A percentile compares a stretch with the other conserved stretches of the same genome.
phyloP scores from a whole-genome alignment of 2,113 vertebrate species.

The Zapornia atra region DNA sequence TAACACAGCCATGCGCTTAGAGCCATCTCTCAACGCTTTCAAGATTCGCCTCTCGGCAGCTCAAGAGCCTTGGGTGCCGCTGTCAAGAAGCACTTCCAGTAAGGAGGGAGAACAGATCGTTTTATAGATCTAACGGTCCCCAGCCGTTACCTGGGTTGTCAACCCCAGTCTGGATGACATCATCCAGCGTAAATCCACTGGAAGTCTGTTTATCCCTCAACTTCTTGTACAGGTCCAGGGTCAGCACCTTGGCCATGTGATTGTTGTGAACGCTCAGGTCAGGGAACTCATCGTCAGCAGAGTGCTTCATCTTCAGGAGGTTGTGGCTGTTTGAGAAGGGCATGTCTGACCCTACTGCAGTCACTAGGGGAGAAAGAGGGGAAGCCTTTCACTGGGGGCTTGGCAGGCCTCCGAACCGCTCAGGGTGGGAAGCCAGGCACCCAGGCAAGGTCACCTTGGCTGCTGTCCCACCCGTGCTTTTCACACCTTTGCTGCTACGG shows the following conservation, averaged over 20 bases:
- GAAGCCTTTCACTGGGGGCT: conserved; percentile 24
- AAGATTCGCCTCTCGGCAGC: background rate
- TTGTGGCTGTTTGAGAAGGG: conserved; percentile 97
- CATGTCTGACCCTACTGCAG: conserved; percentile 83
- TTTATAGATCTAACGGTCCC: background rate
- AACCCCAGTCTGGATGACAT: conserved; percentile 92
- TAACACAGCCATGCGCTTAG: background rate
- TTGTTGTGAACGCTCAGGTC: conserved; percentile 94
- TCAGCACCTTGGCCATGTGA: conserved; percentile 93
- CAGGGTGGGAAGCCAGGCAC: background rate
- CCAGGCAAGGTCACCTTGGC: conserved; percentile 69
- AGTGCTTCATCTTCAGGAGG: conserved; percentile 83
- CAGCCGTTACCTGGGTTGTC: conserved; percentile 90
- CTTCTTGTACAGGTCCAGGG: conserved; percentile 82
- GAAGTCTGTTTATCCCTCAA: conserved; percentile 86
- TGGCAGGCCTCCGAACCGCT: background rate
- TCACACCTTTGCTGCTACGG: background rate
- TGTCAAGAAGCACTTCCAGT: conserved; percentile 70
- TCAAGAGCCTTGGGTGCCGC: background rate
- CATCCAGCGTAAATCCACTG: conserved; percentile 92
- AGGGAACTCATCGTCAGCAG: conserved; percentile 84
- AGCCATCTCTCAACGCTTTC: background rate
- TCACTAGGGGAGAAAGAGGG: conserved; percentile 45
- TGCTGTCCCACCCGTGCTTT: background rate
- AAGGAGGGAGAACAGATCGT: conserved; percentile 64